Percentiles rank a stretch among this genome's conserved stretches.
These are phyloP conservation scores for Gryllus bimaculatus DNA, from an alignment of 1,140 invertebrate genomes.

Conservation along the genomic window DNA sequence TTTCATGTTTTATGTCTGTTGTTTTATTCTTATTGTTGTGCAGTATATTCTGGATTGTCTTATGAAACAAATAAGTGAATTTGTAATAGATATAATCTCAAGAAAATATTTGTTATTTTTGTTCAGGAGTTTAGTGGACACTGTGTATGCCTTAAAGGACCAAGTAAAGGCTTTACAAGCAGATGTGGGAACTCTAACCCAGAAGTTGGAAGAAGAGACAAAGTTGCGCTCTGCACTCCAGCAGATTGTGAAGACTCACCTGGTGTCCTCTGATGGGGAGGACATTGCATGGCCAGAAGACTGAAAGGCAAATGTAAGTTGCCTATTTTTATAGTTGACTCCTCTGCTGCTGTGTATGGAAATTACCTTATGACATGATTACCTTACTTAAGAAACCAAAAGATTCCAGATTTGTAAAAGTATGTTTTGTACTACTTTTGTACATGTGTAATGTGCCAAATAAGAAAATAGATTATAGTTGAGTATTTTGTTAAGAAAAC, in stretches of 20 bases:
- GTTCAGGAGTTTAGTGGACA: conserved; percentile 53
- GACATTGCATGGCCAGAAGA: conserved; percentile 21
- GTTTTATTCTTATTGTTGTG: not conserved
- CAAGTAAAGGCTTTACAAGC: conserved; percentile 48
- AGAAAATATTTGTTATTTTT: conserved; percentile 14
- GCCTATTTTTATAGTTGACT: not conserved
- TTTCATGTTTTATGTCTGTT: not conserved
- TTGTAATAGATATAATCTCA: no score
- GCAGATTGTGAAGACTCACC: conserved; percentile 23
- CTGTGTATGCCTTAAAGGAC: conserved; percentile 55
- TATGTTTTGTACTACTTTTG: no score
- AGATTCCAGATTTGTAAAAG: no score
- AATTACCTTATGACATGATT: not conserved
- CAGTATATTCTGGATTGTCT: not conserved
- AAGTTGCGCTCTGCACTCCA: conserved; percentile 37
- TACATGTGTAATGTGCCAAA: no score
- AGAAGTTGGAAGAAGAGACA: conserved; percentile 41
- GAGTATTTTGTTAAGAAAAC: not conserved
- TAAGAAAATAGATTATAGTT: no score
- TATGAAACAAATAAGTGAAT: no score
- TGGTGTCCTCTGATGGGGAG: conserved; percentile 15
- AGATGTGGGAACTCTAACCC: conserved; percentile 37
- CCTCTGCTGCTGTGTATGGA: not conserved
- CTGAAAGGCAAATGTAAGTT: not conserved
- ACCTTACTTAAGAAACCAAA: not conserved